These are phyloP conservation scores for Anneissia japonica DNA, from an alignment of 35 echinoderm and acorn worm genomes.

Conservation along the genomic window DNA sequence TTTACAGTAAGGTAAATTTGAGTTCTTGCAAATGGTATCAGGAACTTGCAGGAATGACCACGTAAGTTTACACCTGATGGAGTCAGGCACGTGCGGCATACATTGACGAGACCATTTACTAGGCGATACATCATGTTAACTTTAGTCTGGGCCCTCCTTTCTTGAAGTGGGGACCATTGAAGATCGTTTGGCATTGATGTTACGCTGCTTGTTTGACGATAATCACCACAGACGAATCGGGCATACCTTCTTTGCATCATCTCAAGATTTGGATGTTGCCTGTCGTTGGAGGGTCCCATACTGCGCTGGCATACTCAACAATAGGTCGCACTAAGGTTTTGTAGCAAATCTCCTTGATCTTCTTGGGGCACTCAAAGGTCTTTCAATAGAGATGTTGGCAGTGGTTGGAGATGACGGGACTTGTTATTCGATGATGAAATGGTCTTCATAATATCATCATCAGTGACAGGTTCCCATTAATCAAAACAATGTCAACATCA, in stretches of 20 bases:
- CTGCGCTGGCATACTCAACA: neutral
- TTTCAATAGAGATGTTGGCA: too few species aligned
- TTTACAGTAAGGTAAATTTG: conserved; percentile 18
- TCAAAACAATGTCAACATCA: too few species aligned
- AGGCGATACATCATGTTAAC: neutral
- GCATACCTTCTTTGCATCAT: neutral
- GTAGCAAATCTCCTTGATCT: conserved; percentile 15
- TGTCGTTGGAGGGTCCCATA: conserved; percentile 13
- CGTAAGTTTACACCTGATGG: neutral
- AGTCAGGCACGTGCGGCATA: neutral
- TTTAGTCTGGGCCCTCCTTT: neutral
- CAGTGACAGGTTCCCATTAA: too few species aligned
- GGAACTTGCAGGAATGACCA: neutral
- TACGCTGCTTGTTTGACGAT: neutral
- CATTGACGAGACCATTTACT: neutral
- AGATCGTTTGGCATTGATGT: neutral
- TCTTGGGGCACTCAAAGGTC: neutral
- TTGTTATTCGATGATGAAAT: too few species aligned
- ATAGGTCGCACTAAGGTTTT: conserved; percentile 4
- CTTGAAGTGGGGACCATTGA: neutral
- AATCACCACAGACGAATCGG: conserved; percentile 1
- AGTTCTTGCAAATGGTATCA: conserved; percentile 8
- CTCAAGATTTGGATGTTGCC: neutral
- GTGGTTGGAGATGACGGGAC: too few species aligned
- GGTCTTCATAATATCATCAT: too few species aligned